Base-by-base conservation (phyloP, 2,888 invertebrate species). In the Timandra comae region DNA sequence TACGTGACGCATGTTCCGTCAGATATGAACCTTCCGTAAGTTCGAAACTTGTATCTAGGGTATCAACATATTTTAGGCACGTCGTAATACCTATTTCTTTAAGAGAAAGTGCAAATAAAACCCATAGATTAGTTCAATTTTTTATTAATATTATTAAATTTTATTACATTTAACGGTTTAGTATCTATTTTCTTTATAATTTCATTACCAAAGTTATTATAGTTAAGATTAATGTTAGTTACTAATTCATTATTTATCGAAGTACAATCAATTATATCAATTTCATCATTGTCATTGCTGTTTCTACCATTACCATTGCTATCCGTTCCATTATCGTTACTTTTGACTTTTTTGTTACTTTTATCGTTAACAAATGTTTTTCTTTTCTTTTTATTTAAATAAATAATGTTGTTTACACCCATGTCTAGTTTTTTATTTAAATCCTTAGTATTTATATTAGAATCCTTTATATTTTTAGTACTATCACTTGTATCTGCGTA, bases 191-290 rank as follows among this genome's bases (percentile, higher is more conserved):
- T 56, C 32, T 44, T 70, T 1, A 86, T 59, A 3, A 60, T 26
- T 55, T 81, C 80, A 27, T 62, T 63, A 2, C 81, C 80, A 56
- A 81, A 79, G 7, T 63, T 73, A 35, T 73, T 60, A 29, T 75
- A 79, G 50, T 78, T 84, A 2, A 84, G 49, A 50, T 81, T 69
- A 1, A 84, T 70, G 46, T 82, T 81, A 3, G 76, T 71, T 1
- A 82, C 8, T 0, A 65, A 56, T n/a, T 67, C 68, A 1, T 32
- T 50, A 1, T 76, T 57, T 0, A 55, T 38, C 4, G 71, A 71
- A 1, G 76, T 81, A 33, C 68, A 78, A 47, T 82, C 78, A 7
- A 81, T 41, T 2, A 78, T 40, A 31, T 78, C 74, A 48, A 67
- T 33, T 31, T 32, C 24, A 7, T 21, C 32, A 22, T 42, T 30